These are phyloP conservation scores for Hydractinia echinata DNA, from an alignment of 30 jellyfish, hydroid and myxozoan genomes.

Conservation along the genomic window DNA sequence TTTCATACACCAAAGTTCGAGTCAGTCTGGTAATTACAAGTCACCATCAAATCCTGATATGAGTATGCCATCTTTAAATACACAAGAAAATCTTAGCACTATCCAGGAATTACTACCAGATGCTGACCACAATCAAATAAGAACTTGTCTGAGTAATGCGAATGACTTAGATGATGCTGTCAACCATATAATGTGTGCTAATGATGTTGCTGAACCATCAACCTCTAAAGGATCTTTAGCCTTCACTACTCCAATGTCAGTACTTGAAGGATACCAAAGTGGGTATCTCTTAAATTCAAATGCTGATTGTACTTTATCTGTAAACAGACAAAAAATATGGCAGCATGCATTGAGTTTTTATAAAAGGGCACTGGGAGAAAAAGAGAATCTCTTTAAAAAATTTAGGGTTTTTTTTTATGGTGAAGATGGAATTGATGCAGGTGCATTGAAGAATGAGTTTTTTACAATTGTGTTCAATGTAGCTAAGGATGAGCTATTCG, in stretches of 20 bases:
- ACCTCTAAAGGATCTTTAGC: too few species aligned
- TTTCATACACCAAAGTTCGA: too few species aligned
- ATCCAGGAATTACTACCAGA: conserved; percentile 6
- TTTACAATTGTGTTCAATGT: conserved; percentile 4
- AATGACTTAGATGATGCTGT: conserved; percentile 5
- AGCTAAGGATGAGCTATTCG: conserved; percentile 7
- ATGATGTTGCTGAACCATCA: too few species aligned
- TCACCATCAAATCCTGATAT: too few species aligned
- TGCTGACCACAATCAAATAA: neutral
- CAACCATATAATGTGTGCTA: neutral
- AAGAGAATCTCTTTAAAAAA: neutral
- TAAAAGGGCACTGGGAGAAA: conserved; percentile 3
- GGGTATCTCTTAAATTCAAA: neutral
- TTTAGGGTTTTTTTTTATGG: neutral
- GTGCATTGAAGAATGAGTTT: conserved; percentile 11
- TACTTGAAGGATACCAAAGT: neutral
- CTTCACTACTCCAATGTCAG: too few species aligned
- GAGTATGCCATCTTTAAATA: conserved; percentile 2
- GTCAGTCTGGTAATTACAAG: too few species aligned
- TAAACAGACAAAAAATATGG: conserved; percentile 1
- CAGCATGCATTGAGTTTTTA: neutral
- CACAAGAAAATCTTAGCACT: conserved; percentile 5
- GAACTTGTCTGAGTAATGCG: conserved; percentile 9
- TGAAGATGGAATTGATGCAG: conserved; percentile 22
- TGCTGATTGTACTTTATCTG: neutral